Base-by-base conservation (phyloP, 2,888 invertebrate species). In the Resseliella maxima region DNA sequence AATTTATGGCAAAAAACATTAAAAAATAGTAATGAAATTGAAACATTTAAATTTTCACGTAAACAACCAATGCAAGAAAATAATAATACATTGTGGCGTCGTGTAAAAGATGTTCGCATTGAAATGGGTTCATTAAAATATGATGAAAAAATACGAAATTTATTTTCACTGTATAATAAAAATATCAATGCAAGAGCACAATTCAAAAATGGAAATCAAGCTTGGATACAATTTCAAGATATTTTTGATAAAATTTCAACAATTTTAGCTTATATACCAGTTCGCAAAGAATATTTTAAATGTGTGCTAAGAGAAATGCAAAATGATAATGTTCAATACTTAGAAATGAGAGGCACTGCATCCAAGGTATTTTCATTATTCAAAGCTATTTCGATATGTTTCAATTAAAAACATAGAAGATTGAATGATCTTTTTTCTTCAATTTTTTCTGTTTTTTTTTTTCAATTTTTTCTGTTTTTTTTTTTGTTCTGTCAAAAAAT, bases 241-340 rank as follows among this genome's bases (percentile, higher is more conserved):
- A 93, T 94, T 85, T 95, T 95, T 87, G 72, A 10, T 0, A 92
- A 93, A 0, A 90, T 94, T 0, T 88, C 89, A 0, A 92, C 93
- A 0, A 88, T 95, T 87, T 87, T 95, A 1, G 91, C 92, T 0
- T 94, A 94, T 88, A 92, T 92, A 83, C 94, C 94, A 0, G 92
- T 94, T 6, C 94, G 94, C 92, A 93, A 93, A 86, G 93, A 94
- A 86, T 94, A 95, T 88, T 94, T 94, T 88, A 94, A 94, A 88
- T 93, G 93, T 87, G 93, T 93, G 0, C 90, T 96, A 0, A 90
- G 92, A 87, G 93, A 94, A 87, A 92, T 94, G 86, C 92, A 92
- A 88, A 92, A 93, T 8, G 95, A 95, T 88, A 94, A 94, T 86
- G 92, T 95, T 0, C 92, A 94, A 90, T 95, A 95, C 88, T 89